Base-by-base conservation (phyloP, 2,797 vertebrate species). In the Gymnoscopelus braueri region DNA sequence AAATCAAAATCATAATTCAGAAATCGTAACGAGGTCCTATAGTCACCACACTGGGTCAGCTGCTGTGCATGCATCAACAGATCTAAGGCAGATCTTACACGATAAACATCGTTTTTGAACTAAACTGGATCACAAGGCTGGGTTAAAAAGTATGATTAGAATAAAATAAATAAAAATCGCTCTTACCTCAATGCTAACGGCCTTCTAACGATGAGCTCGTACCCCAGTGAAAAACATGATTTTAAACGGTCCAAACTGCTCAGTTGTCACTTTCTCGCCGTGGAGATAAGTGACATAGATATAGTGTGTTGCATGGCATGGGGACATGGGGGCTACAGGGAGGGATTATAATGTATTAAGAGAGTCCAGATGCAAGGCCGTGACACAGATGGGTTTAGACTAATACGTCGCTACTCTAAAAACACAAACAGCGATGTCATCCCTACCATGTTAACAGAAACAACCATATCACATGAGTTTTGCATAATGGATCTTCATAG, bases 291-390 rank as follows among this genome's bases (percentile, higher is more conserved):
- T 86, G 74, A 69, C 69, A 82, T 77, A 78, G 78, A 83, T 5
- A 32, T 67, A 35, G 62, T 84, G 67, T 44, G 49, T 69, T 85
- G 88, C 23, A 19, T 6, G 29, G 84, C 83, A 81, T 65, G 74
- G 81, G 67, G 72, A 81, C 75, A 81, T 19, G 69, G 73, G 49
- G 69, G 69, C 82, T 84, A 88, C 84, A 83, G 83, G 71, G 63
- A 71, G 64, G 88, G 92, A 92, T 93, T 92, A 93, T 87, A 83
- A 71, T 53, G 91, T 72, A 92, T 93, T 93, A 93, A 83, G 80
- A 88, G 85, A 68, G 80, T 91, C 86, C 89, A 93, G 92, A 92
- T 93, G 89, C 83, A 84, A 59, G 69, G 72, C 64, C 66, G 70
- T 82, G 39, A 83, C 72, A 81, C 83, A 87, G 75, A 86, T 81